Conservation (phyloP, 2,113 vertebrate species). For the Ptyas mucosa region DNA sequence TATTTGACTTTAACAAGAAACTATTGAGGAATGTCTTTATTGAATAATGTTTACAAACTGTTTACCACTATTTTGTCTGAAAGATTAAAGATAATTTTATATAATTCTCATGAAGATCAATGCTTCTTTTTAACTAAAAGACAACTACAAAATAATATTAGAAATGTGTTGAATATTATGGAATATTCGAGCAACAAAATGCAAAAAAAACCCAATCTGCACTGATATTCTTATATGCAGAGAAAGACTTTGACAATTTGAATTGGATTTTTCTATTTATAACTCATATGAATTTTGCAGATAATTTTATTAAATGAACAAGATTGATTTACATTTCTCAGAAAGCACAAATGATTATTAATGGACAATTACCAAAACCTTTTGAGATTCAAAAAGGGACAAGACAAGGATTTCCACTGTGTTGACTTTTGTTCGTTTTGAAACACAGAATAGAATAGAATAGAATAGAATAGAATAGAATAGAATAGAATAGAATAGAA, state of each 20-base stretch:
- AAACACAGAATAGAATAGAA: not conserved
- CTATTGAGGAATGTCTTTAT: not conserved
- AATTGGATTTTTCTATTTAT: too few species aligned
- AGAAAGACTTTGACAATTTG: too few species aligned
- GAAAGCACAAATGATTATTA: not conserved
- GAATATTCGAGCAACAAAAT: not conserved
- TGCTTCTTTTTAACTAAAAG: not conserved
- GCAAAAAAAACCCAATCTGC: not conserved
- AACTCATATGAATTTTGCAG: too few species aligned
- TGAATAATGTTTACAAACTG: not conserved
- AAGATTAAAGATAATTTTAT: not conserved
- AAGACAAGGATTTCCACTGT: not conserved
- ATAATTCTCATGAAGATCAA: not conserved
- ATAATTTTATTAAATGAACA: too few species aligned
- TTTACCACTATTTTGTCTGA: not conserved
- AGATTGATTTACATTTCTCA: too few species aligned
- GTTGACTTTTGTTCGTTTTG: not conserved
- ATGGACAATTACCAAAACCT: not conserved
- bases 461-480: too few species aligned
- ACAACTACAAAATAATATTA: not conserved
- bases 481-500: too few species aligned
- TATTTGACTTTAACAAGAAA: not conserved
- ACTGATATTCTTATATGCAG: not conserved
- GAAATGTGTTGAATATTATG: not conserved
- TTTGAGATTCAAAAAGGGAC: not conserved